Conservation (phyloP, 2,888 invertebrate species). For the Toxonevra muliebris region DNA sequence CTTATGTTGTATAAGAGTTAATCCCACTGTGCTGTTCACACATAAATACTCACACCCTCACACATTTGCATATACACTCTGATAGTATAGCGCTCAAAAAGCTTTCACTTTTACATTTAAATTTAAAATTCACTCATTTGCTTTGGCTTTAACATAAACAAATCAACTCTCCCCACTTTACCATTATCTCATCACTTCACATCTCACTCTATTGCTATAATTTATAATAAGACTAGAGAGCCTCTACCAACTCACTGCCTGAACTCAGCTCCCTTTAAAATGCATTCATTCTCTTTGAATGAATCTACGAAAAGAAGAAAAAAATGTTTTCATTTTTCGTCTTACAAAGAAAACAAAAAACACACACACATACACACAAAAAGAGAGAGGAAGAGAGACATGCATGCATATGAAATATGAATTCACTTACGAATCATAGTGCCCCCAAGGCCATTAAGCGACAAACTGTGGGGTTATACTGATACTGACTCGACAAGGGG, state of each 20-base stretch:
- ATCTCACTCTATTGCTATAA: not conserved
- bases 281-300: slow-evolving; percentile 28
- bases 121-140: not conserved
- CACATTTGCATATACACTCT: not conserved
- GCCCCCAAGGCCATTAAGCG: slow-evolving; percentile 57
- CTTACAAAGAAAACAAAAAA: slow-evolving; percentile 27
- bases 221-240: slow-evolving; percentile 39
- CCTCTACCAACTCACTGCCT: slow-evolving; percentile 37
- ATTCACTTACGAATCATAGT: slow-evolving; percentile 60
- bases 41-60: too few species aligned
- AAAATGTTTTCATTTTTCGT: slow-evolving; percentile 27
- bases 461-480: slow-evolving; percentile 9
- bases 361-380: slow-evolving; percentile 2
- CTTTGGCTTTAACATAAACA: slow-evolving; percentile 10
- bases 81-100: not conserved
- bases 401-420: slow-evolving; percentile 59
- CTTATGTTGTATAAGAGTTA: too few species aligned
- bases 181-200: too few species aligned
- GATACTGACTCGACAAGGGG: not conserved
- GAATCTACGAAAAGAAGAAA: slow-evolving; percentile 9
- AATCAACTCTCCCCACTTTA: not conserved
- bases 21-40: too few species aligned
- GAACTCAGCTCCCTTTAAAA: slow-evolving; percentile 40
- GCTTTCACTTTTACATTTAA: slow-evolving; percentile 5
- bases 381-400: not conserved